A percentile compares a stretch with the other conserved stretches of the same genome.
Evolutionary conservation across 2,113 vertebrate species (phyloP).

Genomic region (Spea multiplicata): DNA sequence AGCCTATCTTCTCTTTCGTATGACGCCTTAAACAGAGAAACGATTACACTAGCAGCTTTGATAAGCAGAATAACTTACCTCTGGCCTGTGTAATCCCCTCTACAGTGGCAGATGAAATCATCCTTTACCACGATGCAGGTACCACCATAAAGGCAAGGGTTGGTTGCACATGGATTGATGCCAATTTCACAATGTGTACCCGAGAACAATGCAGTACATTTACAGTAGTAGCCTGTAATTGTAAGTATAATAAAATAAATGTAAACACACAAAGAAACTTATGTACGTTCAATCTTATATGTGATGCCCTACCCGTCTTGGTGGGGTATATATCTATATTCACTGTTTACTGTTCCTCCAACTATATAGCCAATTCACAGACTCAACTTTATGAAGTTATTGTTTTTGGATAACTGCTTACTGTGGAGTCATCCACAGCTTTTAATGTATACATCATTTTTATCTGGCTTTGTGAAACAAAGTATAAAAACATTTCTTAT

Average conservation of each 20-base stretch:
- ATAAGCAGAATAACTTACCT: slow-evolving; percentile 69
- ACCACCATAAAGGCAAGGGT: slow-evolving; percentile 94
- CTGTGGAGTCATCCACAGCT: no score
- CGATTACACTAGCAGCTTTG: background rate
- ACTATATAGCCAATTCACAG: no score
- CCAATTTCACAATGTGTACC: slow-evolving; percentile 85
- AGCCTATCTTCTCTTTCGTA: background rate
- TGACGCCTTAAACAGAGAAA: background rate
- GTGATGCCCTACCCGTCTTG: no score
- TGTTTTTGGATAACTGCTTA: no score
- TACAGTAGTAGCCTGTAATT: slow-evolving; percentile 87
- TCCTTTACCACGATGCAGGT: slow-evolving; percentile 84
- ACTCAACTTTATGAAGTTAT: no score
- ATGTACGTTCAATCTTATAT: no score
- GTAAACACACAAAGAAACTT: background rate
- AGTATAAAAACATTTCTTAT: no score
- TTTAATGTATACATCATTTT: no score
- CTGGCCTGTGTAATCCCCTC: slow-evolving; percentile 89
- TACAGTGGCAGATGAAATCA: slow-evolving; percentile 90
- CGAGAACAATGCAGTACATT: slow-evolving; percentile 77
- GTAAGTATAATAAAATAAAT: background rate
- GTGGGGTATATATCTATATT: no score
- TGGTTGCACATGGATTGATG: slow-evolving; percentile 87
- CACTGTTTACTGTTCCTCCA: no score
- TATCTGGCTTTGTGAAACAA: no score